Evolutionary conservation across 2,113 vertebrate genomes (phyloP), one percentile per base, ranked within the genome.

Genomic region (Sylvilagus bachmani): DNA sequence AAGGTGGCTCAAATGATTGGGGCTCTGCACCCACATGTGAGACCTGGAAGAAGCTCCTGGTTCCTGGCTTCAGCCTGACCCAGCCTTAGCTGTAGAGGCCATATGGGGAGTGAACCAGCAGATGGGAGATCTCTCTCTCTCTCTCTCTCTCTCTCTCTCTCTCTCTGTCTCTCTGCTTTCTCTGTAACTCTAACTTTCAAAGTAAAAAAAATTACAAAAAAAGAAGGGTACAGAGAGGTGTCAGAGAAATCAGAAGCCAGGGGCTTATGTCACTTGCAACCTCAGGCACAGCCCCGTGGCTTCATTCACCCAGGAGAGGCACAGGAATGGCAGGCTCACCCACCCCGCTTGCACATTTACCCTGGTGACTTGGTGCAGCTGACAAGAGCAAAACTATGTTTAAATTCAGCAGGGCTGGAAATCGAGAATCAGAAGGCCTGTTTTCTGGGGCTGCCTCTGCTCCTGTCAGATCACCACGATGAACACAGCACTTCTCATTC

Each of bases 401-500:
- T 55, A 27, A n/a, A 33, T 38, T 19, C 16, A 4, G 10, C 3
- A 55, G 64, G 22, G 17, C 10, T 49, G 36, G 81, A 44, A 11
- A 21, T 10, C 1, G 74, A 21, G 36, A 44, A 2, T 58, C 51
- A 44, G 44, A 82, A 10, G 27, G 49, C 3, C 61, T 33, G 3
- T 49, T 55, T 88, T 61, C 38, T 33, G 3, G 19, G 7, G 14
- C 9, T 61, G 6, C 44, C 16, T 44, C 61, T 27, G 11, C 25
- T 38, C 17, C 58, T 25, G 4, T 53, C 16, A 10, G 13, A 25
- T 67, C 10, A 17, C 61, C 66, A 5, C 3, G 24, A 25, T 79
- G 44, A n/a, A 36, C 4, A 6, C 0, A 4, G 10, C 12, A 19
- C 27, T 10, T 44, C 33, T 38, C 19, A 1, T 10, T 22, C 0